Percentiles rank a stretch among this genome's conserved stretches.
Conservation (phyloP, 2,888 invertebrate species). For the Plagiodera versicolora region DNA sequence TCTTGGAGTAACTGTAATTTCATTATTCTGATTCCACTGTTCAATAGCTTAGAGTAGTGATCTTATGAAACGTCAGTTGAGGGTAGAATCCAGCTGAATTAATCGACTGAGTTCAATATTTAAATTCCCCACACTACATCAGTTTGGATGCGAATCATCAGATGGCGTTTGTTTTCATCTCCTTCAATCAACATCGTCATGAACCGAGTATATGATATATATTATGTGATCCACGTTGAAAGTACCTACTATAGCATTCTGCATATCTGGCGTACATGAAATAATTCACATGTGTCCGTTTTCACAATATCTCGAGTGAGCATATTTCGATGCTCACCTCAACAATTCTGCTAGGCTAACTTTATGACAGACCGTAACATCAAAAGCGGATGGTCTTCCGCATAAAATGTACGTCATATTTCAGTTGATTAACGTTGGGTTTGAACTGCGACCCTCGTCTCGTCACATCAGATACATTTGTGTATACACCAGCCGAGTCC, state of each 20-base stretch:
- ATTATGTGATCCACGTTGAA: too few relatives aligned
- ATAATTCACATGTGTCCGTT: neutral
- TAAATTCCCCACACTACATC: too few relatives aligned
- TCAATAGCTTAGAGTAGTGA: too few relatives aligned
- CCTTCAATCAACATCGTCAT: too few relatives aligned
- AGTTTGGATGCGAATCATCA: too few relatives aligned
- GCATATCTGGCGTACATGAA: neutral
- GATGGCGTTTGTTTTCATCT: too few relatives aligned
- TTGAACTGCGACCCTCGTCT: conserved; percentile 1
- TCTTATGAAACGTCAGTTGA: too few relatives aligned
- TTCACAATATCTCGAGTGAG: neutral
- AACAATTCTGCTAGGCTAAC: neutral
- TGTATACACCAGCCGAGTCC: neutral
- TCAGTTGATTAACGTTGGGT: conserved; percentile 5
- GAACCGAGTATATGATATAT: too few relatives aligned
- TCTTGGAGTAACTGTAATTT: too few relatives aligned
- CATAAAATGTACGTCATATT: conserved; percentile 1
- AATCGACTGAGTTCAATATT: too few relatives aligned
- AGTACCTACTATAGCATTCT: neutral
- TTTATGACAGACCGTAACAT: conserved; percentile 1
- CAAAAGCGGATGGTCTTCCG: neutral
- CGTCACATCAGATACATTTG: conserved; percentile 6
- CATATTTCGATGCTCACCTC: neutral
- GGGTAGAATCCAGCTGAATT: too few relatives aligned
- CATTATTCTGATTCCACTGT: too few relatives aligned